Evolutionary conservation across 1,140 invertebrate genomes (phyloP), one percentile per base, ranked within the genome.

Genomic region (Trissolcus basalis): DNA sequence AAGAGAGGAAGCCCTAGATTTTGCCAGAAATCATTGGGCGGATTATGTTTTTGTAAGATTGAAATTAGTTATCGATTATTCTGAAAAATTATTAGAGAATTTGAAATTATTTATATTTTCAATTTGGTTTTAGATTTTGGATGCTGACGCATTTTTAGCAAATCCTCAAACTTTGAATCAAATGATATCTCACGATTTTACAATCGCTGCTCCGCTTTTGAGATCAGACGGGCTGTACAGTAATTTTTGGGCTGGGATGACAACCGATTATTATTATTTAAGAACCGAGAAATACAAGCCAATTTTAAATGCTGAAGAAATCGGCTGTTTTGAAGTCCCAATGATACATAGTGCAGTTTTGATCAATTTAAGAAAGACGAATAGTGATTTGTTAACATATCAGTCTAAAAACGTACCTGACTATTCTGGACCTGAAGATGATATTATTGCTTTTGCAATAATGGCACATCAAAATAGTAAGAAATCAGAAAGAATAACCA

Each of bases 171-270:
- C 94, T 0, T 82, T 99, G 0, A 89, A 90, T 43, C 75, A 90
- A 39, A 85, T 99, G 0, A 91, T 97, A 6, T 85, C 83, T 10
- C 93, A 94, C 72, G 88, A 92, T 32, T 76, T 91, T 10, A 87
- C 90, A 3, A 85, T 96, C 15, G 91, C 93, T 2, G 94, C 96
- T 0, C 97, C 97, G 11, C 93, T 98, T 92, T 85, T 98, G 5
- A 91, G 92, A 65, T 95, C 96, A 0, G 93, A 96, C 81, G 93
- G 95, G 13, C 88, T 96, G 27, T 98, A 98, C 86, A 97, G 96
- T 12, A 99, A 99, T 86, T 99, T 97, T 88, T 99, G 97, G 97
- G 93, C 94, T 79, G 97, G 94, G 9, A 97, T 98, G 94, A 92
- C 93, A 0, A 87, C 92, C 4, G 90, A 96, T 67, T 97, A 94